A percentile compares a stretch with the other conserved stretches of the same genome.
phyloP scores from a whole-genome alignment of 2,888 invertebrate species.

The Myopa tessellatipennis region DNA sequence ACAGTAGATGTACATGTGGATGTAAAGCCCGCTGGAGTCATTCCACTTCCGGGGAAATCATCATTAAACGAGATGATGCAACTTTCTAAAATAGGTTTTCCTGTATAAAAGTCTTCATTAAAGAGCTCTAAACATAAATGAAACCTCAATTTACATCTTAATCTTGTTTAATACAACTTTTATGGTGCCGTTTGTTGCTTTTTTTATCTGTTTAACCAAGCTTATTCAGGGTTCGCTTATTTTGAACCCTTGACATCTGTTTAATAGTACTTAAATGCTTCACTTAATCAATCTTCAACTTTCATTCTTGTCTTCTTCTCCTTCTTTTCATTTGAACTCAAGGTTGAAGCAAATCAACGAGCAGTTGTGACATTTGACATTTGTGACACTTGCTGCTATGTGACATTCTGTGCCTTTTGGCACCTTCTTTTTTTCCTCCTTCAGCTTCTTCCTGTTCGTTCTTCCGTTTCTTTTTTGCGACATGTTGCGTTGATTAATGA shows the following conservation, averaged over 20 bases:
- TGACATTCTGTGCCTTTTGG: not conserved
- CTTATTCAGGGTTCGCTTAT: not conserved
- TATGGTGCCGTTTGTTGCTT: no score
- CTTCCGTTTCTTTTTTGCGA: not conserved
- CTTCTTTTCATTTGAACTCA: not conserved
- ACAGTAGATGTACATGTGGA: no score
- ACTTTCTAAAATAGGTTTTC: no score
- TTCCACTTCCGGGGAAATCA: no score
- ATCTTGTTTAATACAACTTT: no score
- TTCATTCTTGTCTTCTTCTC: not conserved
- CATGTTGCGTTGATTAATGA: constrained; percentile 22
- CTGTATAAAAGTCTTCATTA: no score
- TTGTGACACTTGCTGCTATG: not conserved
- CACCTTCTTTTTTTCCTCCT: not conserved
- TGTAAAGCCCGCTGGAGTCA: no score
- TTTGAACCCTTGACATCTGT: not conserved
- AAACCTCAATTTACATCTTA: no score
- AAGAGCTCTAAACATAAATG: no score
- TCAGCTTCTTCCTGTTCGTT: not conserved
- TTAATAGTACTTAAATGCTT: not conserved
- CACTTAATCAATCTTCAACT: not conserved
- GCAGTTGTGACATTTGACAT: not conserved
- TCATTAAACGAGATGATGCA: no score
- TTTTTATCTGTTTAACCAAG: no score
- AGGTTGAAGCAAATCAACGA: not conserved